These are phyloP conservation scores for Nipponia nippon DNA, from an alignment of 2,113 vertebrate species.

Conservation along the genomic window DNA sequence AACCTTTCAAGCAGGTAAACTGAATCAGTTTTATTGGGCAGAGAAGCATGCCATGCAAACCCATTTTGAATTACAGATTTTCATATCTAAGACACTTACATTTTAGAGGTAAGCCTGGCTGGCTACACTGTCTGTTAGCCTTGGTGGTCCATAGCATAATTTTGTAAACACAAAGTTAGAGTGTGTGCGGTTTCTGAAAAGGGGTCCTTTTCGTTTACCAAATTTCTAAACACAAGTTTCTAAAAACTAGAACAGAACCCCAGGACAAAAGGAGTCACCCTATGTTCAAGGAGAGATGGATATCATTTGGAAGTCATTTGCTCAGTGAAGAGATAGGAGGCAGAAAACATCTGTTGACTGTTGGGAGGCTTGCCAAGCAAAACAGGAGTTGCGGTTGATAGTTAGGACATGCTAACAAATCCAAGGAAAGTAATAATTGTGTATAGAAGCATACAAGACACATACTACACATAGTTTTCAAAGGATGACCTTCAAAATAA, in stretches of 20 bases:
- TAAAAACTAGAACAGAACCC: background rate
- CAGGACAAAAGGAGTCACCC: background rate
- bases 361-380: conserved; percentile 22
- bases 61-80: background rate
- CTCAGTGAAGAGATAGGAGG: background rate
- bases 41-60: background rate
- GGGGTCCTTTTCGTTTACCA: background rate
- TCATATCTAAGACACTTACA: background rate
- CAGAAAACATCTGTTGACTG: conserved; percentile 31
- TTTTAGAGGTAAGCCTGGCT: background rate
- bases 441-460: background rate
- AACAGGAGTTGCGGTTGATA: conserved; percentile 15
- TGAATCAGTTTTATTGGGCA: background rate
- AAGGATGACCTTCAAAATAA: background rate
- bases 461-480: conserved; percentile 9
- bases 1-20: background rate
- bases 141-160: background rate
- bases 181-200: background rate
- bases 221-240: background rate
- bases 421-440: conserved; percentile 6
- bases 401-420: conserved; percentile 26
- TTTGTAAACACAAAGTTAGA: background rate
- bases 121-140: background rate
- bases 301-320: conserved; percentile 11
- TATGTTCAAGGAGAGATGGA: background rate